phyloP scores from a whole-genome alignment of 2,797 vertebrate genomes.

The Rhinogobio ventralis region DNA sequence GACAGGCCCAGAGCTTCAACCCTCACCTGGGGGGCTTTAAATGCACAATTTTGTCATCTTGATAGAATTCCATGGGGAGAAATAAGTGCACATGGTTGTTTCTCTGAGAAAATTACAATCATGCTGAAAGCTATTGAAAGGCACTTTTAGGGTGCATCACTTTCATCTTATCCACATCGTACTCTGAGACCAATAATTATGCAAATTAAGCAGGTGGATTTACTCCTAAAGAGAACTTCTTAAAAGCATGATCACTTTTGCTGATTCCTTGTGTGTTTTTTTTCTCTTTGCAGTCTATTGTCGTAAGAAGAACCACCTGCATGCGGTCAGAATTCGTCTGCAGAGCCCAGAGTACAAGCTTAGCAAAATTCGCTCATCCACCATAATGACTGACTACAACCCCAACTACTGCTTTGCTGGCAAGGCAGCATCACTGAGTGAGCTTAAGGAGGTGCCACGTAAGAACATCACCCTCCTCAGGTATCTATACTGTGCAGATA shows the following conservation, averaged over 20 bases:
- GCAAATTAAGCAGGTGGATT: constrained; percentile 2
- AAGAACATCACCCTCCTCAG: constrained; percentile 91
- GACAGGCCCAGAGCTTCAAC: constrained; percentile 69
- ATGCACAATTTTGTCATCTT: constrained; percentile 21
- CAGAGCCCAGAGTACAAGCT: constrained; percentile 91
- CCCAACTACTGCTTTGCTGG: constrained; percentile 93
- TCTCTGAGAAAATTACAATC: background rate
- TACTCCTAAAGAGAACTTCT: background rate
- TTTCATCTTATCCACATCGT: background rate
- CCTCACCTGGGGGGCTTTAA: constrained; percentile 8
- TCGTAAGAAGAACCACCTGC: constrained; percentile 86
- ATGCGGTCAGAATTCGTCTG: constrained; percentile 81
- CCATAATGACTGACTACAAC: constrained; percentile 93
- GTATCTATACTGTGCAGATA: constrained; percentile 64
- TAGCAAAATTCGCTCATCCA: constrained; percentile 90
- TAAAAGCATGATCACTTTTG: constrained; percentile 31
- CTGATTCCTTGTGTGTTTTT: constrained; percentile 44
- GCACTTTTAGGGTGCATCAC: background rate
- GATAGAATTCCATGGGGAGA: background rate
- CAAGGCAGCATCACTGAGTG: constrained; percentile 81
- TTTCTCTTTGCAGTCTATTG: constrained; percentile 82
- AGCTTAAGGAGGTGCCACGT: constrained; percentile 89
- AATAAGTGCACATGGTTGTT: background rate
- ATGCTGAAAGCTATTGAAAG: constrained; percentile 28
- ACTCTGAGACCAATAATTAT: constrained; percentile 17